These are phyloP conservation scores for Jacana jacana DNA, from an alignment of 2,113 vertebrate genomes.

Conservation along the genomic window DNA sequence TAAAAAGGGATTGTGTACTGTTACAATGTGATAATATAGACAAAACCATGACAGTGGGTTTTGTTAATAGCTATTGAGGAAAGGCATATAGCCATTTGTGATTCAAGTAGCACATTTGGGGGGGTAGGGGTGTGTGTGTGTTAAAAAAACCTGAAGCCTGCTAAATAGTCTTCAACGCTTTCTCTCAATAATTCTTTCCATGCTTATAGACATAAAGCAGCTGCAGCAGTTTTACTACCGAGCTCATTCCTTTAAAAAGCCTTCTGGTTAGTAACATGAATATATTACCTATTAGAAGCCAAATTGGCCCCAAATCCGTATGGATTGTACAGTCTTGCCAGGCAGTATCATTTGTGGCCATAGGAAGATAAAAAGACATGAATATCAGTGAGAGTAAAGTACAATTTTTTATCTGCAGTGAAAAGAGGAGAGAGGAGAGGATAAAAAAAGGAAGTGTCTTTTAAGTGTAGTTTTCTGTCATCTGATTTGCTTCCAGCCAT, in stretches of 20 bases:
- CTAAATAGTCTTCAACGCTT: neutral
- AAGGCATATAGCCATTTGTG: neutral
- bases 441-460: fast-evolving
- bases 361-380: neutral
- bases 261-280: neutral
- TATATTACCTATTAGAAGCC: neutral
- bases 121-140: too few relatives aligned
- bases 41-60: neutral
- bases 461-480: neutral
- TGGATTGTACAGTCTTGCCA: neutral
- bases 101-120: neutral
- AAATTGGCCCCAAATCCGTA: neutral
- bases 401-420: neutral
- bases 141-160: neutral
- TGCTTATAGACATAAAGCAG: neutral
- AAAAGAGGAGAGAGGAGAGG: too few relatives aligned
- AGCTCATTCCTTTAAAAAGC: neutral
- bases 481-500: neutral
- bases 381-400: neutral
- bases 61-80: neutral
- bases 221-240: neutral
- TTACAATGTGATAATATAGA: neutral
- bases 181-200: neutral
- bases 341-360: neutral
- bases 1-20: neutral